Percentiles rank a stretch among this genome's conserved stretches.
phyloP scores from a whole-genome alignment of 2,888 invertebrate genomes.

The Lordiphosa andalusiaca region DNA sequence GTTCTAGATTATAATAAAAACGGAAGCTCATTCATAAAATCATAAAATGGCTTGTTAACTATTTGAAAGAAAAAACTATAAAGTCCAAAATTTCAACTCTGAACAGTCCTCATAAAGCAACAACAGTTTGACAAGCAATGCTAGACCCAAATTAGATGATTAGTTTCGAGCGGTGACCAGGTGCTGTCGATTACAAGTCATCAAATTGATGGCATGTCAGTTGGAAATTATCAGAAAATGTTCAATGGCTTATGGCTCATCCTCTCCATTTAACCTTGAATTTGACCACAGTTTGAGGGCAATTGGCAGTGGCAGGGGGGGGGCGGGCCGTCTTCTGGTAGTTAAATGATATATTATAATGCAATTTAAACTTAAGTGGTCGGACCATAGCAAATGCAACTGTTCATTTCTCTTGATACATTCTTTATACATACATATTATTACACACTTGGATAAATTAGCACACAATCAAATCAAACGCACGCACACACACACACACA shows the following conservation, averaged over 20 bases:
- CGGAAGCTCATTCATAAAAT: too few relatives aligned
- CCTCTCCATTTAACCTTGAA: too few relatives aligned
- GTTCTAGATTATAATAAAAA: too few relatives aligned
- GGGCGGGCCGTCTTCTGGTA: too few relatives aligned
- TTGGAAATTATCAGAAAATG: slow-evolving; percentile 5
- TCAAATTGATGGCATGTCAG: slow-evolving; percentile 4
- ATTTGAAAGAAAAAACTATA: too few relatives aligned
- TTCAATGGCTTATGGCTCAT: background rate
- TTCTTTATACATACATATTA: slow-evolving; percentile 17
- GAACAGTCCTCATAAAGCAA: slow-evolving; percentile 8
- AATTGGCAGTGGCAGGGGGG: too few relatives aligned
- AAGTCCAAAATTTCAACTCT: too few relatives aligned
- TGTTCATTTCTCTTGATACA: slow-evolving; percentile 61
- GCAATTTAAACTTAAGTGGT: slow-evolving; percentile 26
- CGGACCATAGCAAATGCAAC: slow-evolving; percentile 32
- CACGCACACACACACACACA: slow-evolving; percentile 24
- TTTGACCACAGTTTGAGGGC: too few relatives aligned
- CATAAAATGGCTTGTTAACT: too few relatives aligned
- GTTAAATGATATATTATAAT: slow-evolving; percentile 33
- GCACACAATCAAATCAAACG: too few relatives aligned
- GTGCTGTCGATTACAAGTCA: slow-evolving; percentile 5
- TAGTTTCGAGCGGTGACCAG: slow-evolving; percentile 3
- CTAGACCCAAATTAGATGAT: too few relatives aligned
- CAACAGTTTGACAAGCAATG: slow-evolving; percentile 8
- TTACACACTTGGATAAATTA: slow-evolving; percentile 43